phyloP scores from a whole-genome alignment of 2,113 vertebrate species.

The Bucco capensis region DNA sequence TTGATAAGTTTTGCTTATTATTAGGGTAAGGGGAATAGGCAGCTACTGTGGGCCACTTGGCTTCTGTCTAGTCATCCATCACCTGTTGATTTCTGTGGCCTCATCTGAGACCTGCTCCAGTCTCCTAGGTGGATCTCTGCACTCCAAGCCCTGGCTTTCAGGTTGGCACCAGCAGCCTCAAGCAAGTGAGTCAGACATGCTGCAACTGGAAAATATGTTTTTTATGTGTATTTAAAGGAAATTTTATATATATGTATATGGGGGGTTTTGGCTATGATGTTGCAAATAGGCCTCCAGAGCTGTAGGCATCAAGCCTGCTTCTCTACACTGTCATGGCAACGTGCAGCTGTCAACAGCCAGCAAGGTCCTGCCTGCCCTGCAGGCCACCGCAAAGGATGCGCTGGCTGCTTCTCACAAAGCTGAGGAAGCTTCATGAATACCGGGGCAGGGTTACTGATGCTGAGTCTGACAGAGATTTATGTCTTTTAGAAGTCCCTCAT shows the following conservation, averaged over 20 bases:
- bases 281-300: background rate
- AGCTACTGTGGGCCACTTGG: background rate
- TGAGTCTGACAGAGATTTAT: background rate
- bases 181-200: fast-evolving
- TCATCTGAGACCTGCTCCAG: background rate
- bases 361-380: fast-evolving
- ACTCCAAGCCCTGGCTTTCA: fast-evolving
- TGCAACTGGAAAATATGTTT: background rate
- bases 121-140: background rate
- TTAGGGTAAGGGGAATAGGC: background rate
- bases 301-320: background rate
- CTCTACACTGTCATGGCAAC: background rate
- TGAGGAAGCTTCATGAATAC: background rate
- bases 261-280: background rate
- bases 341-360: background rate
- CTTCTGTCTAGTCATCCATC: background rate
- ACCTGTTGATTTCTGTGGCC: background rate
- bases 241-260: background rate
- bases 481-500: background rate
- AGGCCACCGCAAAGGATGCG: background rate
- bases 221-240: background rate
- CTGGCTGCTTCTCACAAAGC: background rate
- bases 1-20: background rate
- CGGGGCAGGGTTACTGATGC: background rate
- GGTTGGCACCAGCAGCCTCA: background rate